Conservation (phyloP, 2,113 vertebrate genomes). For the Coptodon rendalli region DNA sequence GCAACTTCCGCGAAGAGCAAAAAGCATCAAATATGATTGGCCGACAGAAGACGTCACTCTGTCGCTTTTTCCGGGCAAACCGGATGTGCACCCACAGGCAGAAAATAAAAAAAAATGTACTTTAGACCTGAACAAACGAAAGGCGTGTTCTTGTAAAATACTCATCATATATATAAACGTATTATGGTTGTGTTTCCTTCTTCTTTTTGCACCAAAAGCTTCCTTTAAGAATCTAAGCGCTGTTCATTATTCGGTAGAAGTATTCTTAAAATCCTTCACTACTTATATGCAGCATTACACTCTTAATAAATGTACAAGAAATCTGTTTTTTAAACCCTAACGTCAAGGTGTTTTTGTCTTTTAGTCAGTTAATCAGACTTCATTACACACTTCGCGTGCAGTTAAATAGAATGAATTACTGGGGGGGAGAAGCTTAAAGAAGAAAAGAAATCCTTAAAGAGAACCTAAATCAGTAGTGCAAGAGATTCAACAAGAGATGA, state of each 20-base stretch:
- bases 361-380: background rate
- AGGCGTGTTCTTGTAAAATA: background rate
- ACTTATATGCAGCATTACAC: background rate
- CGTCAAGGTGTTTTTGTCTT: background rate
- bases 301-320: background rate
- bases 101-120: background rate
- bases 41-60: background rate
- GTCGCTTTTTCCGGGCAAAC: background rate
- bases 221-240: background rate
- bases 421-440: background rate
- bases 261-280: background rate
- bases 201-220: background rate
- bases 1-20: conserved; percentile 5
- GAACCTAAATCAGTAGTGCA: background rate
- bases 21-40: background rate
- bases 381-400: background rate
- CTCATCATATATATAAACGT: background rate
- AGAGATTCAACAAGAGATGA: background rate
- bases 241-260: background rate
- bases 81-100: background rate
- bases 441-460: background rate
- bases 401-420: background rate
- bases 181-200: background rate
- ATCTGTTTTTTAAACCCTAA: background rate
- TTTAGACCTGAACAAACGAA: background rate